Evolutionary conservation across 2,113 vertebrate genomes (phyloP), one percentile per base, ranked within the genome.

Genomic region (Melospiza georgiana): DNA sequence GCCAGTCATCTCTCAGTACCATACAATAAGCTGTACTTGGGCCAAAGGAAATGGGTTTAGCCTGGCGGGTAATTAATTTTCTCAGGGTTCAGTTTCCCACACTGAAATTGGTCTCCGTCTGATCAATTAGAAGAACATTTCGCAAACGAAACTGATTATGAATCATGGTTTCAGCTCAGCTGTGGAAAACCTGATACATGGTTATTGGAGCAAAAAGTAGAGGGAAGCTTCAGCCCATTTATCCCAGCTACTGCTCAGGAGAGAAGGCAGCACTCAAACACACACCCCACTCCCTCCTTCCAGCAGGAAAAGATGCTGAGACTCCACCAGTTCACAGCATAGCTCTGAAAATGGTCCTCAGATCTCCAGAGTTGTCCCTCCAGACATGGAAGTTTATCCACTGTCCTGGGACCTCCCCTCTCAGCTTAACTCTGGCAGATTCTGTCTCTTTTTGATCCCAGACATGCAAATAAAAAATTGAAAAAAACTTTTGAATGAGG

Each of bases 61-160:
- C 94, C 94, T 97, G 87, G 92, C 74, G 91, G 94, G 96, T 97
- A 96, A 97, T 97, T 98, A 96, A 96, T 97, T 97, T 97, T 95
- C 65, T 85, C 84, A 63, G 89, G 91, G 93, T 95, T 96, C 95
- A 94, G 95, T 97, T 97, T 97, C 84, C 95, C 95, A 96, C 94
- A 96, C 95, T 93, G 95, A 96, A 97, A 97, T 96, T 96, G 96
- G 92, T 94, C 93, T 96, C 92, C 15, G 3, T 96, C 95, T 90
- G 95, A 97, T 94, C 94, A 98, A 97, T 97, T 98, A 97, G 87
- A 95, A 94, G 95, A 95, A 96, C 78, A 78, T 97, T 97, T 97
- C 10, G 10, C 84, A 97, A 97, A 96, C 30, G 93, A 96, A 95
- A 44, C 79, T 96, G 93, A 94, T 95, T 97, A 92, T 92, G 94